phyloP scores from a whole-genome alignment of 2,888 invertebrate species.

The Caenorhabditis imperialis region DNA sequence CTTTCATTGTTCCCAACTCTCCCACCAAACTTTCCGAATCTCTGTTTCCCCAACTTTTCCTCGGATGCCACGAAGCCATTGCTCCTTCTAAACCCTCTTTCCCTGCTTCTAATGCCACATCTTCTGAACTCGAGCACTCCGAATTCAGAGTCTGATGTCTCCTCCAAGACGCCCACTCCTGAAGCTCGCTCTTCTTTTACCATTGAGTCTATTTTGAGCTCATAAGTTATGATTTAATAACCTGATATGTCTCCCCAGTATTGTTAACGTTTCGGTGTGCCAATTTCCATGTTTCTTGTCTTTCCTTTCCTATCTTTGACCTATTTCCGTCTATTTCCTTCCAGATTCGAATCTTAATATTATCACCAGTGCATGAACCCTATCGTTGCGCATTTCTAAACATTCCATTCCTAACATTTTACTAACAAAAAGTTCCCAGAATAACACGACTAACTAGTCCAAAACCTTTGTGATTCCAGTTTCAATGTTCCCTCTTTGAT shows the following conservation, averaged over 20 bases:
- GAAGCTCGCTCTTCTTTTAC: constrained; percentile 41
- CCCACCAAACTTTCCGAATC: constrained; percentile 31
- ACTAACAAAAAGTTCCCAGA: too few relatives aligned
- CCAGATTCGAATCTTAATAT: too few relatives aligned
- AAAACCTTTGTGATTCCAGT: too few relatives aligned
- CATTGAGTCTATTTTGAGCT: constrained; percentile 53
- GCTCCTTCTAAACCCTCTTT: constrained; percentile 56
- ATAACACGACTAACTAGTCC: too few relatives aligned
- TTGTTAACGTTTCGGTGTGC: background rate
- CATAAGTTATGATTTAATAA: constrained; percentile 6
- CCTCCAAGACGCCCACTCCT: constrained; percentile 49
- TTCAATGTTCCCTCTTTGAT: too few relatives aligned
- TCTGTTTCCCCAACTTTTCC: constrained; percentile 17
- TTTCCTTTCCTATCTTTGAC: too few relatives aligned
- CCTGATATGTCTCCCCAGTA: background rate
- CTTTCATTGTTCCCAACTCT: constrained; percentile 29
- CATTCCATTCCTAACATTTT: too few relatives aligned
- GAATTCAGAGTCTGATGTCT: constrained; percentile 29
- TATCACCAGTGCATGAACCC: too few relatives aligned
- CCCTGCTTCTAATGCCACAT: constrained; percentile 58
- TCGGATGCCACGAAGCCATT: constrained; percentile 19
- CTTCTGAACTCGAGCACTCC: constrained; percentile 42
- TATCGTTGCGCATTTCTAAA: too few relatives aligned
- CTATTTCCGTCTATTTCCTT: too few relatives aligned
- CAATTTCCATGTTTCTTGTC: background rate